A percentile compares a stretch with the other conserved stretches of the same genome.
phyloP scores from a whole-genome alignment of 23 tunicate species.

The Ascidia mentula region DNA sequence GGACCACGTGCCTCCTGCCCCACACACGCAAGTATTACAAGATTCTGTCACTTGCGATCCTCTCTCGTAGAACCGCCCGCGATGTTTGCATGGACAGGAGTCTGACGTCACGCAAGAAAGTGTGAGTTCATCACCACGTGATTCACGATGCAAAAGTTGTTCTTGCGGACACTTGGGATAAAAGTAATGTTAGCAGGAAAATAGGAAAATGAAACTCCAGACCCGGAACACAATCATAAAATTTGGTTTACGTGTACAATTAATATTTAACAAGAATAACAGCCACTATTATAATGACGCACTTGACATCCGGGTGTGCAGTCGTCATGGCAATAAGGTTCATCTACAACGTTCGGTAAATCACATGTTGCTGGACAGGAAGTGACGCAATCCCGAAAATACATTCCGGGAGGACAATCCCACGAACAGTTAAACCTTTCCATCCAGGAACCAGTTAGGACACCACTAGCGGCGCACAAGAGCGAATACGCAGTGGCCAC shows the following conservation, averaged over 20 bases:
- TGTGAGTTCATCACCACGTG: not conserved
- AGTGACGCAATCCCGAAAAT: constrained; percentile 45
- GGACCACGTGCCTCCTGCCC: constrained; percentile 40
- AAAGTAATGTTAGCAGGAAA: no score
- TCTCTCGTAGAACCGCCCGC: constrained; percentile 19
- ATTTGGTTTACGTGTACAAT: no score
- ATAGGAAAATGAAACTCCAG: no score
- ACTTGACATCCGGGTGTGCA: constrained; percentile 83
- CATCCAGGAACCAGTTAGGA: constrained; percentile 42
- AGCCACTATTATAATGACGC: no score
- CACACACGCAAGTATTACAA: constrained; percentile 64
- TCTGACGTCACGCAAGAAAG: constrained; percentile 27
- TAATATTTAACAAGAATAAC: no score
- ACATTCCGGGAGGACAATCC: constrained; percentile 57
- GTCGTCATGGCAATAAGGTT: constrained; percentile 26
- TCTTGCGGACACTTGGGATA: constrained; percentile 37
- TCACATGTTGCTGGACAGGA: constrained; percentile 61
- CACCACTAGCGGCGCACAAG: constrained; percentile 25
- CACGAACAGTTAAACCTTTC: constrained; percentile 26
- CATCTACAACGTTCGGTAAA: not conserved
- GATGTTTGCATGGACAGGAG: constrained; percentile 58
- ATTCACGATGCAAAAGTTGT: constrained; percentile 3
- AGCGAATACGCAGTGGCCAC: constrained; percentile 30
- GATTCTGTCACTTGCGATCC: constrained; percentile 27
- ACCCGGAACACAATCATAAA: no score